Evolutionary conservation across 2,797 vertebrate genomes (phyloP), one percentile per base, ranked within the genome.

Genomic region (Denticeps clupeoides): DNA sequence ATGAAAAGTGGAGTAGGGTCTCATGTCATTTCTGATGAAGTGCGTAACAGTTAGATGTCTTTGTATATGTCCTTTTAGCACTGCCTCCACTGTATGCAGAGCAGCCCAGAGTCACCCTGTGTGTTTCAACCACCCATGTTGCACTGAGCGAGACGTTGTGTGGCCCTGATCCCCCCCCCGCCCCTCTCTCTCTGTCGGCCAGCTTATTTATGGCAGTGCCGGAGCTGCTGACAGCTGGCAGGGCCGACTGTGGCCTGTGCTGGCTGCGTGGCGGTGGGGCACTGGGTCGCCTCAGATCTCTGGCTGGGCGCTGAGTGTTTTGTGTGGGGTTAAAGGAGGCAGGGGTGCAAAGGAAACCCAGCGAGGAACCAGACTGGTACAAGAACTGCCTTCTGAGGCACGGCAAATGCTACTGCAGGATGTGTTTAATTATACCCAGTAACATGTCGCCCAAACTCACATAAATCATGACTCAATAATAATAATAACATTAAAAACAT

Each of bases 211-310:
- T 70, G 65, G 58, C 60, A 45, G 42, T 42, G 13, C 58, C 63
- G 65, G 59, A 75, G 60, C 44, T 66, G 68, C 60, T 73, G 71
- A 78, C 73, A 77, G 68, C 64, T 70, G 63, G 44, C 53, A 58
- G 32, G 60, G 62, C 65, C 56, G 44, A 46, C 22, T 41, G 55
- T 50, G 59, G 49, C 47, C 12, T 12, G 47, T 28, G 45, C 47
- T 40, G 37, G 63, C 35, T 28, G 56, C 63, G 51, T 47, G 38
- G 55, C 49, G 29, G 51, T 52, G 37, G 42, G 35, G 41, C 41
- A 58, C 45, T n/a, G n/a, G n/a, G 35, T 21, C 12, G 13, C 50
- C 48, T 51, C 41, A 13, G 31, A 52, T 41, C 43, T 42, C 48
- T 41, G 33, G 45, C 16, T 38, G 49, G 40, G 43, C 44, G 40